These are phyloP conservation scores for Lasiurus borealis DNA, from an alignment of 2,113 vertebrate species.

Conservation along the genomic window DNA sequence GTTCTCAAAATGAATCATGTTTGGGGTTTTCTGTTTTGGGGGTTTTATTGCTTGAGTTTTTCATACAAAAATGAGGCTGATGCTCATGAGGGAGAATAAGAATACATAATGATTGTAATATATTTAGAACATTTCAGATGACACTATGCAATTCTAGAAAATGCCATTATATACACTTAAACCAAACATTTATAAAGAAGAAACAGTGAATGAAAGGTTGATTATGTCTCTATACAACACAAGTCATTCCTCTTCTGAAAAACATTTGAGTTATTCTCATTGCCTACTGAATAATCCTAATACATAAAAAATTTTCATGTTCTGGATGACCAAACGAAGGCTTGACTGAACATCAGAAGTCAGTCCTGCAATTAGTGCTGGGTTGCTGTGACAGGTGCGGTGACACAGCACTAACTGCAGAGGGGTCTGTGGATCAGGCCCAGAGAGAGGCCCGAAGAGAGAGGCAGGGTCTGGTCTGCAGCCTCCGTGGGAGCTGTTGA, in stretches of 20 bases:
- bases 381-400: too few relatives aligned
- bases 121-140: conserved; percentile 6
- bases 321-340: too few relatives aligned
- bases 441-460: too few relatives aligned
- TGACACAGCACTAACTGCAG: too few relatives aligned
- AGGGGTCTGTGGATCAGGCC: too few relatives aligned
- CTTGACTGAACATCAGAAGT: too few relatives aligned
- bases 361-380: too few relatives aligned
- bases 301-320: too few relatives aligned
- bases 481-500: too few relatives aligned
- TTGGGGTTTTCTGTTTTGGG: background rate
- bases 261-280: background rate
- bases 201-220: background rate
- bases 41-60: conserved; percentile 20
- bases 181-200: conserved; percentile 39
- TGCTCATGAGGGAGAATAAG: background rate
- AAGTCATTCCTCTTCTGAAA: background rate
- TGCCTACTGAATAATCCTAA: background rate
- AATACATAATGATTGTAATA: background rate
- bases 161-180: conserved; percentile 20
- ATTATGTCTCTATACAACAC: conserved; percentile 16
- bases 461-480: too few relatives aligned
- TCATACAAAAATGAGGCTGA: conserved; percentile 21
- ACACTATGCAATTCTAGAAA: background rate
- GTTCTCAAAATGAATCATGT: conserved; percentile 52